phyloP scores from a whole-genome alignment of 2,888 invertebrate genomes.

The Chelonus formosanus region DNA sequence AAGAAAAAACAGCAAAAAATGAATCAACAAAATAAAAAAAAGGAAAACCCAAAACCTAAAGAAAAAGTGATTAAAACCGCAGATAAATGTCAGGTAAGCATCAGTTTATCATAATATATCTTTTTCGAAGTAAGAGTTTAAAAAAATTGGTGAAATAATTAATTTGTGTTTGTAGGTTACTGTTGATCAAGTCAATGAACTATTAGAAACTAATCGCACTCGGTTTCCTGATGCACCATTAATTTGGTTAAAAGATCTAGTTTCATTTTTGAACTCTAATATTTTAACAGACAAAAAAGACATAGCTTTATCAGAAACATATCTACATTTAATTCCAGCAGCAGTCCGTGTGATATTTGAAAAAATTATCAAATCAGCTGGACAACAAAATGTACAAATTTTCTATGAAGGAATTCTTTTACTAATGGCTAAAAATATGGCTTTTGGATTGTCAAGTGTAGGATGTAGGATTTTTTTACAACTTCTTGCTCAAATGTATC shows the following conservation, averaged over 20 bases:
- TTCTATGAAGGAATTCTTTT: conserved; percentile 78
- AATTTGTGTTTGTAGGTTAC: conserved; percentile 68
- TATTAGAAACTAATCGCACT: conserved; percentile 70
- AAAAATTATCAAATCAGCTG: conserved; percentile 70
- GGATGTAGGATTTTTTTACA: conserved; percentile 79
- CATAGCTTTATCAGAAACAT: conserved; percentile 69
- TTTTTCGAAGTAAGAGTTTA: neutral
- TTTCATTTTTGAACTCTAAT: conserved; percentile 72
- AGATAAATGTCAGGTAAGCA: conserved; percentile 71
- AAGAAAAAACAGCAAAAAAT: conserved; percentile 65
- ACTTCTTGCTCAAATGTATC: conserved; percentile 73
- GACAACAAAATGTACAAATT: conserved; percentile 71
- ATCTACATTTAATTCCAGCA: conserved; percentile 69
- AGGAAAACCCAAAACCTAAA: conserved; percentile 67
- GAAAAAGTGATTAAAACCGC: conserved; percentile 73
- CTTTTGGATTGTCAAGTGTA: conserved; percentile 71
- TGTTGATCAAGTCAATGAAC: conserved; percentile 67
- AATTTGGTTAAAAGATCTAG: conserved; percentile 77
- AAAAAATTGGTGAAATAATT: neutral
- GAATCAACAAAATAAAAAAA: conserved; percentile 64
- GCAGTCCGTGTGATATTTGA: conserved; percentile 66
- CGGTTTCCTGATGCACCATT: conserved; percentile 77
- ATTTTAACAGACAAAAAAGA: conserved; percentile 73
- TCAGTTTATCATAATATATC: neutral
- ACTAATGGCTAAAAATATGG: conserved; percentile 77